These are phyloP conservation scores for Nomada lathburiana DNA, from an alignment of 2,888 invertebrate genomes.

Conservation along the genomic window DNA sequence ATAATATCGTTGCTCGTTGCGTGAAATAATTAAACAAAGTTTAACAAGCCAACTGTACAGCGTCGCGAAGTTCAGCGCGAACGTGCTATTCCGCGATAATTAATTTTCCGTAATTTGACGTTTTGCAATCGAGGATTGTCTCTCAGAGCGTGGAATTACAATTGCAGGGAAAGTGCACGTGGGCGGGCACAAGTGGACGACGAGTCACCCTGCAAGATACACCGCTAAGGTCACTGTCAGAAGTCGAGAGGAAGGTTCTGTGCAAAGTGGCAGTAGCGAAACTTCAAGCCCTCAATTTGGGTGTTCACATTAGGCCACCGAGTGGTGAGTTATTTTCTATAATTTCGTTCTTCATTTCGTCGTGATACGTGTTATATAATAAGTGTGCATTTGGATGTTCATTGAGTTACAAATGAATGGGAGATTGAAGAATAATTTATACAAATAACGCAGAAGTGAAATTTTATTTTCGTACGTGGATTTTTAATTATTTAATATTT, in stretches of 20 bases:
- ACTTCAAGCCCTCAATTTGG: slow-evolving; percentile 93
- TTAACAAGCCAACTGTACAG: neutral
- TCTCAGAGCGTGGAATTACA: slow-evolving; percentile 29
- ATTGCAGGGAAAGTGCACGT: slow-evolving; percentile 91
- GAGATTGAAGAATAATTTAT: no score
- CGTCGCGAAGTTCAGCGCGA: neutral
- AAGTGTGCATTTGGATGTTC: no score
- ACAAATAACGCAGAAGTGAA: no score
- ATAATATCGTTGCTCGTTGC: neutral
- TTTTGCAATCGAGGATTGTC: neutral
- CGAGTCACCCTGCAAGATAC: slow-evolving; percentile 90
- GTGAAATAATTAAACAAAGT: neutral
- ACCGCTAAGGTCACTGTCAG: slow-evolving; percentile 90
- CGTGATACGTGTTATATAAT: no score
- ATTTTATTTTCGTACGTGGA: no score
- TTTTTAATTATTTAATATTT: no score
- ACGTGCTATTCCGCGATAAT: neutral
- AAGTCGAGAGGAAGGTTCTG: slow-evolving; percentile 91
- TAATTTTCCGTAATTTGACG: neutral
- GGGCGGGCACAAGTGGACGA: slow-evolving; percentile 89
- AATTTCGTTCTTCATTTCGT: neutral
- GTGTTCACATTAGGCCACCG: slow-evolving; percentile 92
- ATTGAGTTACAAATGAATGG: no score
- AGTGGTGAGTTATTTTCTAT: slow-evolving; percentile 87
- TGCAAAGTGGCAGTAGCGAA: slow-evolving; percentile 94